Evolutionary conservation across 2,888 invertebrate genomes (phyloP).

Genomic region (Conops quadrifasciatus): DNA sequence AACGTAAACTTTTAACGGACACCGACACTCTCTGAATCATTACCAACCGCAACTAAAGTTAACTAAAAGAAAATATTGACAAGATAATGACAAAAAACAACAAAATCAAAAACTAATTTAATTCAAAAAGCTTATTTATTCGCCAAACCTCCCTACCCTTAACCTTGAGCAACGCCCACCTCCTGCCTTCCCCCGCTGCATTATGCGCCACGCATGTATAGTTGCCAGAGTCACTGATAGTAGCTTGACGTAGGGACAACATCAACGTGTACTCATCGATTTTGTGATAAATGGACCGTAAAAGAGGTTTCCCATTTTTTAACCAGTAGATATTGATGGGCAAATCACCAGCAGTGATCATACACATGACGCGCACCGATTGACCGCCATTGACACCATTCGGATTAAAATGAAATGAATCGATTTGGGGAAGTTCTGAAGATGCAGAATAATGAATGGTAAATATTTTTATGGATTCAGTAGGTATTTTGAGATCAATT

Average conservation of each 20-base stretch:
- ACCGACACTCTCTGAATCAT: too few species aligned
- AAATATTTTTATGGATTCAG: too few species aligned
- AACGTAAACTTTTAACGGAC: too few species aligned
- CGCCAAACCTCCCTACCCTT: slow-evolving; percentile 67
- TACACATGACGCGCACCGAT: slow-evolving; percentile 70
- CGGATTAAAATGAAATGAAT: slow-evolving; percentile 67
- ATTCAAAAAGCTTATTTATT: too few species aligned
- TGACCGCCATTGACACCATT: slow-evolving; percentile 68
- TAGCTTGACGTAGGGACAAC: slow-evolving; percentile 65
- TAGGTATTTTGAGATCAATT: too few species aligned
- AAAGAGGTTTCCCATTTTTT: slow-evolving; percentile 65
- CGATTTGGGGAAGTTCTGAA: slow-evolving; percentile 67
- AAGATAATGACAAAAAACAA: background rate
- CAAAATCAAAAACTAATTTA: background rate
- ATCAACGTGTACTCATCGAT: slow-evolving; percentile 67
- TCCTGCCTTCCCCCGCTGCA: slow-evolving; percentile 68
- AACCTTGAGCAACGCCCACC: slow-evolving; percentile 68
- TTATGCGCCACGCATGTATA: slow-evolving; percentile 72
- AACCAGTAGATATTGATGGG: slow-evolving; percentile 78
- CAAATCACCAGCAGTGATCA: slow-evolving; percentile 79
- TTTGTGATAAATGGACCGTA: slow-evolving; percentile 63
- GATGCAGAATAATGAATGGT: background rate
- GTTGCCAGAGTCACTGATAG: slow-evolving; percentile 66
- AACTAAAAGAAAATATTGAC: slow-evolving; percentile 24
- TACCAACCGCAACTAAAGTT: too few species aligned